Base-by-base conservation (phyloP, 2,888 invertebrate species). In the Agrotis clavis region DNA sequence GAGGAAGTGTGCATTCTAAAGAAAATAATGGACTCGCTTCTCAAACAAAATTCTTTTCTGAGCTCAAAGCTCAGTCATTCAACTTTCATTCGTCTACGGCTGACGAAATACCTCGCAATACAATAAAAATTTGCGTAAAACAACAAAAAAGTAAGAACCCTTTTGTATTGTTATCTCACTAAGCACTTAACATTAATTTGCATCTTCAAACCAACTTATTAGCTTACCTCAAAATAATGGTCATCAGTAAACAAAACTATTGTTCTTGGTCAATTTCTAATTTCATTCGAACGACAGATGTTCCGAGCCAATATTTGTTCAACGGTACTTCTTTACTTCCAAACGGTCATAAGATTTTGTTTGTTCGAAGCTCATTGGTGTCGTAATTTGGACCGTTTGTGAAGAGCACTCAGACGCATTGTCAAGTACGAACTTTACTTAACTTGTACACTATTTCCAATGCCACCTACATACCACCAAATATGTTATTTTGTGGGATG, bases 361-460 rank as follows among this genome's bases (percentile, higher is more conserved):
- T 79, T 87, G 85, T 75, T 81, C 70, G 76, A 82, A 85, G 87
- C 86, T 84, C 83, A 87, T 87, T 90, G 84, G 88, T 93, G 88
- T 91, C 92, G 92, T 92, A 93, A 93, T 92, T 91, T 90, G 90
- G 91, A 91, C 91, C 90, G 88, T 90, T 90, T 86, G 88, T 90
- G 77, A 80, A 90, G 88, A 85, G 88, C 85, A 83, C 90, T 91
- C 85, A 78, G 45, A 65, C 67, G 77, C 83, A 85, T 87, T 87
- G 88, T 89, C 81, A 81, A 91, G 89, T 85, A 81, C 75, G 84
- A 83, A 81, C 78, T 86, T 86, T 85, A 86, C 88, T 85, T 84
- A 73, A 81, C 74, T 62, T 74, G 77, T 77, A 82, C 77, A 82
- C 80, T 82, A 80, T 85, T 81, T 78, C 78, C 78, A 72, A 74